phyloP scores from a whole-genome alignment of 2,888 invertebrate species.

The Leptogaster cylindrica region DNA sequence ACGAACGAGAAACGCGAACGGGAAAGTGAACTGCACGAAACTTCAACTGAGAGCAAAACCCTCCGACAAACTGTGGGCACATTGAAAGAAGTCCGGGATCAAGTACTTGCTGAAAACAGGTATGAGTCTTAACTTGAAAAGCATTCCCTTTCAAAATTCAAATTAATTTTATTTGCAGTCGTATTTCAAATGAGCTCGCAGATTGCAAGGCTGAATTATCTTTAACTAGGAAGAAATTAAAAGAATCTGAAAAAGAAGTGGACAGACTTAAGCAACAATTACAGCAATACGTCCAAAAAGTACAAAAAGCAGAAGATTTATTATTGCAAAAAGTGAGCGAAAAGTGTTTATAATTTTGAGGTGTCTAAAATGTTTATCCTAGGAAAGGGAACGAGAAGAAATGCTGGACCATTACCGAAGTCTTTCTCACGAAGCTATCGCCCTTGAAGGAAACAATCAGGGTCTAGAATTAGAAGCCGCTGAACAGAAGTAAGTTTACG shows the following conservation, averaged over 20 bases:
- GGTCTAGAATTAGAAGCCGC: slow-evolving; percentile 78
- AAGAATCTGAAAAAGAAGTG: slow-evolving; percentile 73
- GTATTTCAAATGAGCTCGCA: slow-evolving; percentile 75
- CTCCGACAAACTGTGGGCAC: slow-evolving; percentile 58
- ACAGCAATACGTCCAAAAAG: slow-evolving; percentile 82
- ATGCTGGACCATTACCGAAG: slow-evolving; percentile 81
- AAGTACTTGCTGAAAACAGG: slow-evolving; percentile 60
- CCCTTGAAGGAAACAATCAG: slow-evolving; percentile 79
- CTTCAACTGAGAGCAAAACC: slow-evolving; percentile 57
- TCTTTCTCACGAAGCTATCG: slow-evolving; percentile 77
- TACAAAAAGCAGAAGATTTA: slow-evolving; percentile 79
- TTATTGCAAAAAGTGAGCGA: slow-evolving; percentile 74
- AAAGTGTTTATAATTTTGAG: too few species aligned
- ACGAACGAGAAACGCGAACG: slow-evolving; percentile 54
- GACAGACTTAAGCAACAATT: slow-evolving; percentile 76
- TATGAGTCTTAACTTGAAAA: slow-evolving; percentile 46
- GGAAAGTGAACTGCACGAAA: slow-evolving; percentile 57
- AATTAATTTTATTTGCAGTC: slow-evolving; percentile 60
- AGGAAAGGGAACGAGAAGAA: slow-evolving; percentile 81
- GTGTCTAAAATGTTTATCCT: slow-evolving; percentile 48
- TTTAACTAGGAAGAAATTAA: slow-evolving; percentile 71
- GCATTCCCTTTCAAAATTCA: neutral
- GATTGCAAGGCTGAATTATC: slow-evolving; percentile 69
- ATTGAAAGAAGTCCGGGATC: slow-evolving; percentile 58
- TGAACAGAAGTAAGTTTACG: slow-evolving; percentile 67